Base-by-base conservation (phyloP, 2,113 vertebrate species). In the Monarcha castaneiventris region DNA sequence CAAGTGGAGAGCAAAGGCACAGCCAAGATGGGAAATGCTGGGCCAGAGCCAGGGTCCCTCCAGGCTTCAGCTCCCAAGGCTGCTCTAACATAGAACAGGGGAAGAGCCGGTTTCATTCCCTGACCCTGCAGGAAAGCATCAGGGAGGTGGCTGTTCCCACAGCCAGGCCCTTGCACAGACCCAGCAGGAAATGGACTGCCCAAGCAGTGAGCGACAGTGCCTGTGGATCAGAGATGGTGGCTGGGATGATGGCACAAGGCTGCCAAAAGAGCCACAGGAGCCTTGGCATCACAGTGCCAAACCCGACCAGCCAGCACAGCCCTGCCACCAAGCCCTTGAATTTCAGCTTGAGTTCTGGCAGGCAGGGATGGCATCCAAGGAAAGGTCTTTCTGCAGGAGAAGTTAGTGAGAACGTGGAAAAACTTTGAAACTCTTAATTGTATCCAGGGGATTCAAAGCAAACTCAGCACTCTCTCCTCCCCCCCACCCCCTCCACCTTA, bases 131-230 rank as follows among this genome's bases (percentile, higher is more conserved):
- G 33, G 48, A 54, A 77, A 74, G 48, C 64, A 71, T 5, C 56
- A 23, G 30, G 52, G 61, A 84, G 32, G 17, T 37, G 55, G 37
- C 59, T 62, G 68, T 84, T n/a, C 41, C 59, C 12, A 3, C 4
- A 41, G 29, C 35, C 0, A 0, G 41, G 41, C 14, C 16, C 35
- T 49, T 13, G 58, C 72, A 87, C 55, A 62, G 37, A 62, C 5
- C 23, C 3, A 2, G 63, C 49, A 87, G 30, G 74, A 61, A 44
- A 49, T 3, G 26, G 64, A 18, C 41, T 8, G 55, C 51, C 21
- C 67, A 39, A 1, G 1, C 0, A 1, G 72, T 15, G 23, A 9
- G 18, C 41, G 25, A 61, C 0, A 3, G n/a, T 19, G 55, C 12
- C 30, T 0, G 0, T 6, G 68, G 81, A 44, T 46, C 77, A 58